Base-by-base conservation (phyloP, 2,113 vertebrate genomes). In the Leptobrachium ailaonicum region DNA sequence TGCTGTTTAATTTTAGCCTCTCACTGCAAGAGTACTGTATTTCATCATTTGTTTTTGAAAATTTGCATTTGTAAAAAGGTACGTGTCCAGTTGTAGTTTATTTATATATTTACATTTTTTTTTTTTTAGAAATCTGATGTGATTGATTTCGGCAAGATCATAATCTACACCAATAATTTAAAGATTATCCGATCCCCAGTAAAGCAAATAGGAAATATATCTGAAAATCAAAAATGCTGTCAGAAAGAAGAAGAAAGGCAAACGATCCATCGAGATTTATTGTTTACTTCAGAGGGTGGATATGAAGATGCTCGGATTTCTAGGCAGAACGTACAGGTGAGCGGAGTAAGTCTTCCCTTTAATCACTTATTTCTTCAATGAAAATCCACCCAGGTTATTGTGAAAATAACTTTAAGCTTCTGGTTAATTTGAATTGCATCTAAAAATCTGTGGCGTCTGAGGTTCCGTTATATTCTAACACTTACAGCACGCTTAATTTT, bases 91-190 rank as follows among this genome's bases (percentile, higher is more conserved):
- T 32, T 32, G 20, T 32, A 32, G 20, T 32, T 32, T 32, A 32
- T 32, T 32, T 64, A 7, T 32, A 64, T 64, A 64, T 47, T 6
- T 6, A 7, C n/a, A n/a, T 47, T 47, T 47, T 47, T 77, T 73
- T 73, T 84, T 87, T 83, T 86, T 62, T 79, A 88, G 88, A 77
- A 93, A 87, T 92, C 92, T 0, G 88, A 94, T 1, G 88, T 96
- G 78, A 86, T 98, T 88, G 96, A 99, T 85, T 98, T 99, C 86
- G 95, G 96, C 73, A 98, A 97, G 89, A 98, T 99, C 75, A 96
- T 99, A 79, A 99, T 99, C 90, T 99, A 98, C 85, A 99, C 98
- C 3, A 98, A 94, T 71, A 99, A 99, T 78, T 89, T 99, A 85
- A 97, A 96, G 85, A 97, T 99, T 84, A 94, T 99, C 82, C 92